A percentile compares a stretch with the other conserved stretches of the same genome.
Evolutionary conservation across 2,113 vertebrate species (phyloP).

Genomic region (Paracanthobrama guichenoti): DNA sequence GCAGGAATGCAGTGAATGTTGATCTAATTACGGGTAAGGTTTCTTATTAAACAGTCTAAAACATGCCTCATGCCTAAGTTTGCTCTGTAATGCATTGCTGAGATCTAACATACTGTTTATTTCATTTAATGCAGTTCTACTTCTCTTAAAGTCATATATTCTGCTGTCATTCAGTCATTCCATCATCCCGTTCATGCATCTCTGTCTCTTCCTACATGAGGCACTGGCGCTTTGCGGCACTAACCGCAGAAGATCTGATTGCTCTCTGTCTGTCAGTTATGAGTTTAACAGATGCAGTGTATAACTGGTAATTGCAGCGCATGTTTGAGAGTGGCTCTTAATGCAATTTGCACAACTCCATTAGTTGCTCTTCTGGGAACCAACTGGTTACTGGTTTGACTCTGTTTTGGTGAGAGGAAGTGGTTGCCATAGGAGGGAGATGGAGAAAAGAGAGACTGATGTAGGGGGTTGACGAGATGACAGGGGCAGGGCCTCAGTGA

Average conservation of each 20-base stretch:
- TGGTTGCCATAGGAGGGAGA: constrained; percentile 30
- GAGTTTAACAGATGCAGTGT: constrained; percentile 42
- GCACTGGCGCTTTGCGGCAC: neutral
- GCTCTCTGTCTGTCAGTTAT: constrained; percentile 36
- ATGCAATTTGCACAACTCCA: constrained; percentile 52
- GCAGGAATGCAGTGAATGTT: constrained; percentile 51
- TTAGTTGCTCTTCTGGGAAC: constrained; percentile 45
- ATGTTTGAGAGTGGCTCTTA: constrained; percentile 42
- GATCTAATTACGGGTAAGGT: constrained; percentile 46
- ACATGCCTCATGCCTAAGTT: neutral
- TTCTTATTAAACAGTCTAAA: constrained; percentile 31
- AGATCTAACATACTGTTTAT: neutral
- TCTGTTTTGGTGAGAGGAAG: constrained; percentile 49
- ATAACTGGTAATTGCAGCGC: constrained; percentile 44
- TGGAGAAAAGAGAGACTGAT: constrained; percentile 25
- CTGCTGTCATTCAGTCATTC: constrained; percentile 15
- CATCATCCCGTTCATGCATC: constrained; percentile 12
- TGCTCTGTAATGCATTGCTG: neutral
- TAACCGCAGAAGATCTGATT: neutral
- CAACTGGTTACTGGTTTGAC: constrained; percentile 9
- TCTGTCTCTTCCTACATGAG: neutral
- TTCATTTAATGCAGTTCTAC: neutral
- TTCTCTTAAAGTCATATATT: constrained; percentile 13
- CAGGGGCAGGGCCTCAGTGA: constrained; percentile 43
- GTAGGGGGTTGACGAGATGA: constrained; percentile 43